Evolutionary conservation across 2,113 vertebrate species (phyloP).

Genomic region (Anhinga anhinga): DNA sequence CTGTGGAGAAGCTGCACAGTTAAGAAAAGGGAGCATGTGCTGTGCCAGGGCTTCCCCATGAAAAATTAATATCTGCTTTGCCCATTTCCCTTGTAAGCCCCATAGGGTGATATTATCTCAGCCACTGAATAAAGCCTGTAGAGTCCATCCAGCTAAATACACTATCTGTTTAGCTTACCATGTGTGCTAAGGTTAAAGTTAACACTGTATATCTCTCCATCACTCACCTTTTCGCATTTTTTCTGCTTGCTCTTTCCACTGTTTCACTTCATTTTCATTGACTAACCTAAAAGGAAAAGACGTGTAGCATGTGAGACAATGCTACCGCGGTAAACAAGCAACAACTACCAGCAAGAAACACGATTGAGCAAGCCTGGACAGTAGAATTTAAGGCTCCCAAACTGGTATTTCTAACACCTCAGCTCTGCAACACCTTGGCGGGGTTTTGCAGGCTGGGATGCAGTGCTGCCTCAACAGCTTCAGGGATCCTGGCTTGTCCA

Average conservation of each 20-base stretch:
- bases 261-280: conserved; percentile 99
- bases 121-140: neutral
- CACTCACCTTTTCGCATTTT: conserved; percentile 96
- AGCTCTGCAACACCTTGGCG: neutral
- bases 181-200: neutral
- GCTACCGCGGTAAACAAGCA: neutral
- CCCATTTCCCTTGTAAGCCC: neutral
- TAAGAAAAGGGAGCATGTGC: neutral
- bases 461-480: neutral
- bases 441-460: neutral
- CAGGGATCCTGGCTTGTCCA: neutral
- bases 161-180: neutral
- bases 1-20: neutral
- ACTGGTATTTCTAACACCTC: neutral
- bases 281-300: conserved; percentile 83
- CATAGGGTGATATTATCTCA: fast-evolving
- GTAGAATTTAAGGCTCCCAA: neutral
- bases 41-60: neutral
- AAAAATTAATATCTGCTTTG: neutral
- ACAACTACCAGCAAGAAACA: neutral
- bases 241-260: conserved; percentile 99
- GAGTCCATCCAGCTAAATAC: neutral
- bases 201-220: fast-evolving
- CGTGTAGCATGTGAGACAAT: neutral
- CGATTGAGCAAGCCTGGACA: fast-evolving